Base-by-base conservation (phyloP, 2,888 invertebrate genomes). In the Chrysodeixis includens region DNA sequence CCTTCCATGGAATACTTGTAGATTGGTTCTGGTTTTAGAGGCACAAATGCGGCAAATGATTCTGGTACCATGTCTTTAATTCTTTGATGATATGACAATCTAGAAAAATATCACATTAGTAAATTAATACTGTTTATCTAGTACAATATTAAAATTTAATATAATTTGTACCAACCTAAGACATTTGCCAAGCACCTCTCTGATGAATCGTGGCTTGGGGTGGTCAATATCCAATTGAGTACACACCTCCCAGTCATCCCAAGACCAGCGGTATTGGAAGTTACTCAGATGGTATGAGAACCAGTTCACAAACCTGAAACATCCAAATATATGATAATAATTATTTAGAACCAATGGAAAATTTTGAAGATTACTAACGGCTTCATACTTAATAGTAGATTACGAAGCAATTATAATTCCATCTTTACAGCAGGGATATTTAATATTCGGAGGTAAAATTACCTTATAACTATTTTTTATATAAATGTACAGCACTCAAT, bases 191-290 rank as follows among this genome's bases (percentile, higher is more conserved):
- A 99, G 96, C 18, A 98, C 98, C 92, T 99, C 99, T 76, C 97
- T 96, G 62, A 99, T 97, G 90, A 99, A 99, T 87, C 99, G 97
- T 0, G 99, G 98, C 81, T 99, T 97, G 0, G 99, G 99, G 92
- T 98, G 98, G 84, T 99, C 98, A 0, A 96, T 90, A 87, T 98
- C 98, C 26, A 98, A 93, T 74, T 97, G 96, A n/a, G 98, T 94
- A 83, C 98, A 98, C 14, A 97, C 97, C 86, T 98, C 97, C 99
- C 99, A 99, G 86, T 99, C 99, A 78, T 98, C 98, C 99, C 99
- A 99, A 1, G 98, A 98, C 99, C 99, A 99, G 61, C 99, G 97
- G 90, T 99, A 99, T 92, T 99, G 99, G 91, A 99, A 99, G 95
- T 99, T 99, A 90, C 99, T 99, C 92, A 99, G 96, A 93, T 99